These are phyloP conservation scores for Glossophaga mutica DNA, from an alignment of 2,797 vertebrate species.

Conservation along the genomic window DNA sequence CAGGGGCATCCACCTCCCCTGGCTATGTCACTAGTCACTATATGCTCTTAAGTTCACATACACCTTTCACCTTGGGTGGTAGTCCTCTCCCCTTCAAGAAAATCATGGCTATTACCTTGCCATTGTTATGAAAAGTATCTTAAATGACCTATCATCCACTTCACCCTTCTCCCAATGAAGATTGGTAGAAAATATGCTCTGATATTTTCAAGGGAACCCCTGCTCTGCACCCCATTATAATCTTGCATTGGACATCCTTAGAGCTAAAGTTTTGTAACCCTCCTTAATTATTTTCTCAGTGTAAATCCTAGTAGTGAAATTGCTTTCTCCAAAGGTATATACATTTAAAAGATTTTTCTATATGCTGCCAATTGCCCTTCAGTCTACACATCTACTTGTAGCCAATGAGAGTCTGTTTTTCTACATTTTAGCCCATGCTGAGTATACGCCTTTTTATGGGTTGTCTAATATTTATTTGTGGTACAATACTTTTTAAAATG, in stretches of 20 bases:
- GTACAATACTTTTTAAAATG: not conserved
- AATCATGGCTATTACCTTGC: too few relatives aligned
- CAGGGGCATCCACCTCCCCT: too few relatives aligned
- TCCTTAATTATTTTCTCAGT: slow-evolving; percentile 24
- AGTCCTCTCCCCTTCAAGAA: too few relatives aligned
- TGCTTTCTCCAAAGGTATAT: not conserved
- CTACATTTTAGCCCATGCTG: not conserved
- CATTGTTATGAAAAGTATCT: too few relatives aligned
- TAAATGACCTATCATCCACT: too few relatives aligned
- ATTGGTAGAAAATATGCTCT: too few relatives aligned
- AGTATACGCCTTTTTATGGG: not conserved
- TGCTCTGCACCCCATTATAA: not conserved
- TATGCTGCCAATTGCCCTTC: not conserved
- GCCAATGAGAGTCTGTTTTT: not conserved
- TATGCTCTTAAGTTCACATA: too few relatives aligned
- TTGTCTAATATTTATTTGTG: not conserved
- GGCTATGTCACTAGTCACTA: too few relatives aligned
- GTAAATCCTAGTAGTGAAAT: not conserved
- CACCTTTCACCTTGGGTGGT: too few relatives aligned
- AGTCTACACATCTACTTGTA: not conserved
- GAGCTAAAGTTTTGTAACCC: not conserved
- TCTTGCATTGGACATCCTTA: not conserved
- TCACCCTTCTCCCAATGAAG: too few relatives aligned
- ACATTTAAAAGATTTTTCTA: slow-evolving; percentile 1
- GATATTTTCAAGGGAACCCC: too few relatives aligned